Base-by-base conservation (phyloP, 2,888 invertebrate species). In the Tortrix viridana region DNA sequence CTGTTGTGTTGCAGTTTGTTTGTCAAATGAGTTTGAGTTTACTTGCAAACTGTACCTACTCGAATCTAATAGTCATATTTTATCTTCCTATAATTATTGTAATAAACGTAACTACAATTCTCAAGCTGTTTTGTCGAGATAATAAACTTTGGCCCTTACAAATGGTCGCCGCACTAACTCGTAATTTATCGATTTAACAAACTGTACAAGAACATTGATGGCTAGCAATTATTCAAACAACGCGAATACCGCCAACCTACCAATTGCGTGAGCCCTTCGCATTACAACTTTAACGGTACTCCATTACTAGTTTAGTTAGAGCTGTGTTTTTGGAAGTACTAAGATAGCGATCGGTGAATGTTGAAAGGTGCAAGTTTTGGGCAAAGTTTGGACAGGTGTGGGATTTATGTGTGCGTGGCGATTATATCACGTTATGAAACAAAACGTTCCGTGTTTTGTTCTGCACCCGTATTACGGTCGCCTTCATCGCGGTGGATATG, bases 341-440 rank as follows among this genome's bases (percentile, higher is more conserved):
- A n/a, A n/a, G 38, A 20, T 26, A 54, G 44, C 26, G 38, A 16
- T 47, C 54, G 53, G 49, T 65, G 65, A 9, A 62, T 58, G 53
- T 47, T 18, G 47, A 9, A 26, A 18, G 5, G 6, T n/a, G 50
- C 48, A 32, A 37, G 23, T 20, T 58, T 56, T 14, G 18, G 38
- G 58, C 41, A 49, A 52, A 46, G 67, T 67, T 32, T 32, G 67
- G 85, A 82, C 86, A 85, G 85, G 86, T 86, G 86, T 83, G 80
- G 81, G 81, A 85, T 85, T 86, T 86, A 86, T 85, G 79, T 71
- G 70, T 77, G 80, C 82, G 84, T 83, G 83, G 71, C 74, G 82
- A 84, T 86, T 69, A 73, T 81, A 82, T 83, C 82, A 73, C 65
- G 65, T 64, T 65, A 20, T 38, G 23, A 38, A 38, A 18, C 41